Evolutionary conservation across 2,797 vertebrate species (phyloP), one percentile per base, ranked within the genome.

Genomic region (Loris lydekkerianus): DNA sequence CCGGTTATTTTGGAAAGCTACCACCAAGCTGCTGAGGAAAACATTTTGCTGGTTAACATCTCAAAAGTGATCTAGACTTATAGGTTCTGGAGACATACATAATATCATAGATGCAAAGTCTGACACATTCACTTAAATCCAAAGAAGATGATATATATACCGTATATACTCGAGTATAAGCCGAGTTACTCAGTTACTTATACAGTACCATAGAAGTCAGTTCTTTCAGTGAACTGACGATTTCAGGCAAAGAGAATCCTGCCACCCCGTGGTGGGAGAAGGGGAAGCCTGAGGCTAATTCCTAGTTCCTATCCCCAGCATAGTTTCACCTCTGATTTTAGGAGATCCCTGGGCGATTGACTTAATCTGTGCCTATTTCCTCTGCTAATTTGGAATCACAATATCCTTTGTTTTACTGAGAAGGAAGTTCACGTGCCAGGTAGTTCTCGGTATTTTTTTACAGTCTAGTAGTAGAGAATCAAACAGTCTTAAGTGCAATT

Each of bases 191-290:
- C 34, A 34, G 34, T 34, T 34, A 34, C 34, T 34, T 34, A 34
- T 34, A 34, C 34, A 34, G 34, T 34, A 2, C 27, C 8, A 5
- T 43, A 56, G 67, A 78, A 73, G 56, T 67, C 46, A 34, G 14
- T 69, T 29, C 61, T 61, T 72, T 72, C 65, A 61, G 23, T 21
- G 31, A 58, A 67, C 34, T 15, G 78, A 34, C 14, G 34, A 23
- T 77, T 95, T 92, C 73, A 43, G 65, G 70, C 46, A 72, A 65
- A 86, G 77, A 56, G 23, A 81, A 93, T 53, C 46, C 94, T 96
- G 96, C 96, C 97, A 87, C 53, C 97, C 23, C 31, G 94, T 97
- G 97, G 97, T 40, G 8, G 63, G 25, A 72, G 7, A 14, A 31
- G 2, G 13, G 14, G 2, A 34, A 20, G 73, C 40, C 10, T 2